Evolutionary conservation across 2,797 vertebrate genomes (phyloP).

Genomic region (Aplochiton taeniatus): DNA sequence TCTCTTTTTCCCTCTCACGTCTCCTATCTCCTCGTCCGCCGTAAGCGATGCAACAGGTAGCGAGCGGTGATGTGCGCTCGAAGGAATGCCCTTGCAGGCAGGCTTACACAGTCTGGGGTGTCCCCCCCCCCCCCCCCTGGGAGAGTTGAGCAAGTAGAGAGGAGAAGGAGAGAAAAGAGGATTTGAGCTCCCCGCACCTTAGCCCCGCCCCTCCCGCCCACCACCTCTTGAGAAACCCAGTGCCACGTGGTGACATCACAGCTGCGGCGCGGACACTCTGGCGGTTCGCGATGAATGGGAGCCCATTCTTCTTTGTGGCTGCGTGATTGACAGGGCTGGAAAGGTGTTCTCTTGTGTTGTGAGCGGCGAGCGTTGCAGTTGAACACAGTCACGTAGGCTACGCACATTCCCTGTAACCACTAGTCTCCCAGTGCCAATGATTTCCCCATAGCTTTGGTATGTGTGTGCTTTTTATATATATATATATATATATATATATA

Average conservation of each 20-base stretch:
- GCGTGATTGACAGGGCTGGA: slow-evolving; percentile 49
- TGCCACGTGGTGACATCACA: slow-evolving; percentile 1
- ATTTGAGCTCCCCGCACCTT: too few relatives aligned
- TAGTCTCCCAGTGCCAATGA: not conserved
- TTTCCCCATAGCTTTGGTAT: too few relatives aligned
- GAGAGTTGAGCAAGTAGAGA: not conserved
- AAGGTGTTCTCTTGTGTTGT: slow-evolving; percentile 50
- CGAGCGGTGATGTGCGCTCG: not conserved
- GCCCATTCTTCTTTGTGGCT: slow-evolving; percentile 20
- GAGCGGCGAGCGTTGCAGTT: slow-evolving; percentile 26
- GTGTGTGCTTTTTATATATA: too few relatives aligned
- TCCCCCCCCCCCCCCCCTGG: not conserved
- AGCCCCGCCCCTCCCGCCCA: not conserved
- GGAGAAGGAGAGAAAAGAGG: too few relatives aligned
- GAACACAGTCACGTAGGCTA: slow-evolving; percentile 40
- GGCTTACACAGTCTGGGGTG: slow-evolving; percentile 11
- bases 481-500: too few relatives aligned
- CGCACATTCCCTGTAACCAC: slow-evolving; percentile 36
- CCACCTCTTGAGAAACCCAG: not conserved
- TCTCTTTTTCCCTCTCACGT: not conserved
- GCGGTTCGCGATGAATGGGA: slow-evolving; percentile 23
- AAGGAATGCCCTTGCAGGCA: slow-evolving; percentile 30
- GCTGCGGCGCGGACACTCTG: not conserved
- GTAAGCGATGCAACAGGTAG: slow-evolving; percentile 7
- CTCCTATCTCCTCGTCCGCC: not conserved